phyloP scores from a whole-genome alignment of 2,888 invertebrate genomes.

The Amorpha juglandis region DNA sequence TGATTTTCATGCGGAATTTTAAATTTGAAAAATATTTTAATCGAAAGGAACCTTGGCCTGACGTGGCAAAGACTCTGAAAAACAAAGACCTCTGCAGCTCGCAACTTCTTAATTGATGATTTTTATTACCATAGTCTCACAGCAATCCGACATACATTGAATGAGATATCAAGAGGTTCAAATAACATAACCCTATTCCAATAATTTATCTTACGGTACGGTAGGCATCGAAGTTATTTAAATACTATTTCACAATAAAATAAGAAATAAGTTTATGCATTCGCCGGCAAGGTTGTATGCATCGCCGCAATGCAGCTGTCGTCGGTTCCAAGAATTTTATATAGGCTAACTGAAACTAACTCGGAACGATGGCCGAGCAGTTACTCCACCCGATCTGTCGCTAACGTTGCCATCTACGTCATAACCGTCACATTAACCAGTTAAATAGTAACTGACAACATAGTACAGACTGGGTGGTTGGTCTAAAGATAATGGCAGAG shows the following conservation, averaged over 20 bases:
- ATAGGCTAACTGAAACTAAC: conserved; percentile 39
- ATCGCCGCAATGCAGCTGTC: conserved; percentile 54
- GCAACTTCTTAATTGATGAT: too few relatives aligned
- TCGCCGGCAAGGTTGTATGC: conserved; percentile 31
- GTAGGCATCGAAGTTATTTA: neutral
- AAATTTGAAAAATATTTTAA: too few relatives aligned
- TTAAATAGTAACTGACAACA: neutral
- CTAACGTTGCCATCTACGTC: conserved; percentile 1
- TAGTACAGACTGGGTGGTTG: neutral
- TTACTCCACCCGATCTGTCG: neutral
- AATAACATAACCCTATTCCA: too few relatives aligned
- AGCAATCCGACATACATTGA: too few relatives aligned
- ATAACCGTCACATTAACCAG: neutral
- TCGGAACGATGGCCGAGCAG: neutral
- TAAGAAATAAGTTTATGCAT: conserved; percentile 13
- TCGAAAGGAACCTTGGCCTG: too few relatives aligned
- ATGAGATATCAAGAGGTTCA: too few relatives aligned
- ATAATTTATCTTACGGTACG: too few relatives aligned
- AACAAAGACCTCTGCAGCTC: too few relatives aligned
- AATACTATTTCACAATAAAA: neutral
- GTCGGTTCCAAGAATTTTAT: conserved; percentile 42
- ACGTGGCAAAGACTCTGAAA: too few relatives aligned
- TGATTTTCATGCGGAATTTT: too few relatives aligned
- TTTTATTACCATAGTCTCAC: too few relatives aligned
- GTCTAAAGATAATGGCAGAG: too few relatives aligned